Evolutionary conservation across 1,140 invertebrate species (phyloP), one percentile per base, ranked within the genome.

Genomic region (Drosophila pallidifrons): DNA sequence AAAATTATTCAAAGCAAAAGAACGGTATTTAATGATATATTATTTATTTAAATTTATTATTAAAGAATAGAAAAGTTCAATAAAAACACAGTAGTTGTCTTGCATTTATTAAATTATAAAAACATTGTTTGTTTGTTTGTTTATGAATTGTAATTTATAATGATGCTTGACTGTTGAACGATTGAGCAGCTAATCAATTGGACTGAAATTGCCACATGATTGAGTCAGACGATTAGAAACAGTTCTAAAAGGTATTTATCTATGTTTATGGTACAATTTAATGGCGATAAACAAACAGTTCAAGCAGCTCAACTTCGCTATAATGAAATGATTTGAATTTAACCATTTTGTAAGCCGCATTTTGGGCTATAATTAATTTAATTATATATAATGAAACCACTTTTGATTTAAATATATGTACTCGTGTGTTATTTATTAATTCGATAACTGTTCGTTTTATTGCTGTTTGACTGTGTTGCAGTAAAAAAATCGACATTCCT

Each of bases 241-340:
- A 6, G 54, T 57, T 41, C 38, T 20, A 20, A 57, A 7, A 20
- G 32, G 25, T 28, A 68, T 20, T 63, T 41, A 41, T 32, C 60
- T 25, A 51, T 46, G 47, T 49, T 68, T 68, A 57, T 59, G 65
- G 46, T 38, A 45, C 7, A 68, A 49, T 68, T 68, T 59, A 59
- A 13, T 49, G 11, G 16, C 54, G n/a, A 67, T 67, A 46, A 67
- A 49, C 13, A 28, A 43, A 38, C 35, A 10, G 16, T 41, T n/a
- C 13, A 35, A 30, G 43, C 16, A 45, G 38, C 28, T n/a, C 30
- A 45, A 20, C 15, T 25, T 25, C 5, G 6, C 35, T 41, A 13
- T n/a, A 43, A 41, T 32, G 30, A 32, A 32, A 32, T 32, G 30
- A 8, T 32, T 32, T 32, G 5, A 43, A 13, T 43, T 5, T 13